Evolutionary conservation across 1,140 invertebrate genomes (phyloP), one percentile per base, ranked within the genome.

Genomic region (Heliconius eleuchia): DNA sequence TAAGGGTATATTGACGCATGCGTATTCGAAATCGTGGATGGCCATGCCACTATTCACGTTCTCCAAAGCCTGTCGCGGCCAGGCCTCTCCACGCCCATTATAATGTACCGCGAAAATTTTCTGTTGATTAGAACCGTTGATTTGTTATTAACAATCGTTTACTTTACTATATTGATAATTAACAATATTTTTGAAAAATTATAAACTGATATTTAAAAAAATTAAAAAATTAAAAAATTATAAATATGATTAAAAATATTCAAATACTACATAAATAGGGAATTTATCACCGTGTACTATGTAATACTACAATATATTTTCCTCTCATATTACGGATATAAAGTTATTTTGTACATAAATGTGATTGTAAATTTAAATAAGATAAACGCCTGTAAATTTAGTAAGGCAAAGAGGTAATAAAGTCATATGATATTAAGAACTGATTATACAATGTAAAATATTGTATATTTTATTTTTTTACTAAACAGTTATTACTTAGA

Each of bases 1-100:
- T 92, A 91, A 83, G 71, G 86, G 76, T 9, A 82, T 82, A 84
- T 82, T 82, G 27, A 85, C 85, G 89, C 91, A 92, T 92, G 91
- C 88, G 91, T 83, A 66, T 16, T 30, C 18, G 74, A 73, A 76
- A 30, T 13, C 57, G 30, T 77, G 74, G 70, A 42, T 27, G 52
- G 30, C 71, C 78, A 75, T 83, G 78, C 80, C 77, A 73, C 78
- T 77, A 37, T 76, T 60, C 57, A 80, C 72, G 80, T 79, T 81
- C 72, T 77, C 37, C 18, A 73, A 80, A 81, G 73, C 66, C 82
- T 83, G 79, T 79, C 79, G 77, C 80, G 76, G 50, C 30, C 81
- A 81, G 66, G 80, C 74, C 55, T 80, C 52, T 70, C 55, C 79
- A 76, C 74, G 39, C 79, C 79, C 74, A 71, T 75, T 23, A 37